Base-by-base conservation (phyloP, 2,797 vertebrate species). In the Myotis daubentonii region DNA sequence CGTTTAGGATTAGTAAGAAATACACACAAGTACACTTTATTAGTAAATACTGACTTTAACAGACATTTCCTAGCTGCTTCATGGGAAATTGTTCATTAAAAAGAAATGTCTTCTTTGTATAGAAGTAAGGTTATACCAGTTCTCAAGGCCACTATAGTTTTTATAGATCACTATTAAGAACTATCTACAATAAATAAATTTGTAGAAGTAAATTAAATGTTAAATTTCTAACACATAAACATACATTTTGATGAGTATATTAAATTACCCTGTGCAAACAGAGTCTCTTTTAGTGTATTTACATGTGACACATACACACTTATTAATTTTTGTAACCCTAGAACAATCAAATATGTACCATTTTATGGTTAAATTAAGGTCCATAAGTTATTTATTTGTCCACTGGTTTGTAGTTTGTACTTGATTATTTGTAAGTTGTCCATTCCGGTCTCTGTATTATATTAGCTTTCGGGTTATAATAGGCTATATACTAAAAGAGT, bases 161-260 rank as follows among this genome's bases (percentile, higher is more conserved):
- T 51, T 70, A 90, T 25, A 89, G 49, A n/a, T 16, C 8, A 19
- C 79, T 36, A 76, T 53, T 71, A 91, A 82, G 25, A 93, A 72
- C 79, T 72, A 65, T 38, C 28, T 49, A 66, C 28, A 88, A 83
- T 62, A 83, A 10, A 41, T 49, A n/a, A 87, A 86, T 92, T 87
- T 93, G 55, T 55, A 60, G 41, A 90, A 72, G 17, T 65, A 83
- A 94, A 84, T 49, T 86, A 91, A 87, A 91, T 57, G 47, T 23
- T 93, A 82, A 87, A 90, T 94, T 92, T 86, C 55, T 95, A 91
- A 91, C 30, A 84, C 25, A 80, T 49, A 76, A 60, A 94, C 30
- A 66, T 10, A 76, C 3, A 33, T 49, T 94, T 94, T 86, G 38
- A 20, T 38, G 65, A 89, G n/a, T 70, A 83, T 55, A 86, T 53